Percentiles rank a stretch among this genome's conserved stretches.
Evolutionary conservation across 1,140 invertebrate species (phyloP).

Genomic region (Drosophila arizonae): DNA sequence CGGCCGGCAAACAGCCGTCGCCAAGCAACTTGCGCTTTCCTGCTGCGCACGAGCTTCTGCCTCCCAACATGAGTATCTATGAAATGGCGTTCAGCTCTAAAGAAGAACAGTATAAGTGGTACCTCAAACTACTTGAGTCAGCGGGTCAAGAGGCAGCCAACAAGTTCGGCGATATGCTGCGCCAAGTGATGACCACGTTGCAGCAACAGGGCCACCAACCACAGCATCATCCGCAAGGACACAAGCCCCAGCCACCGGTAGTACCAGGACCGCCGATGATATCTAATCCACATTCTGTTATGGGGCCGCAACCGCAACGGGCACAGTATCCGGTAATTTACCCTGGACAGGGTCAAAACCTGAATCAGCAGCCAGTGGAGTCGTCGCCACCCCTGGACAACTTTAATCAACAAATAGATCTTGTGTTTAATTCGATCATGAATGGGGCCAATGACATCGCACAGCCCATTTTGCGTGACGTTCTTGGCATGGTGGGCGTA

Average conservation of each 20-base stretch:
- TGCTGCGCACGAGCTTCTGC: slow-evolving; percentile 77
- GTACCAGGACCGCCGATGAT: slow-evolving; percentile 54
- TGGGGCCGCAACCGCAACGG: slow-evolving; percentile 60
- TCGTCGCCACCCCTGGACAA: slow-evolving; percentile 74
- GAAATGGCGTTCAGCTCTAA: slow-evolving; percentile 82
- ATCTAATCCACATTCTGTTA: slow-evolving; percentile 52
- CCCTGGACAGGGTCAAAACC: slow-evolving; percentile 53
- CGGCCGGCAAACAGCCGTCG: slow-evolving; percentile 67
- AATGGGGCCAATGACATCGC: slow-evolving; percentile 79
- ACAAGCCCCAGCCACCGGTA: slow-evolving; percentile 42
- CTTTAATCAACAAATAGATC: slow-evolving; percentile 82
- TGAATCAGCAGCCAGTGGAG: slow-evolving; percentile 47
- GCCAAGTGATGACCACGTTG: slow-evolving; percentile 71
- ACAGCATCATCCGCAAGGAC: slow-evolving; percentile 49
- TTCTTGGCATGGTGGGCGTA: slow-evolving; percentile 71
- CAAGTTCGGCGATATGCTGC: slow-evolving; percentile 78
- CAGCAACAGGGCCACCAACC: slow-evolving; percentile 61
- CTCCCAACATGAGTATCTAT: slow-evolving; percentile 82
- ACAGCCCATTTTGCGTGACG: slow-evolving; percentile 76
- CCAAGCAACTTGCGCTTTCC: slow-evolving; percentile 74
- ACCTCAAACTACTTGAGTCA: slow-evolving; percentile 71
- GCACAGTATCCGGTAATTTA: slow-evolving; percentile 65
- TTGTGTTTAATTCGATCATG: slow-evolving; percentile 81
- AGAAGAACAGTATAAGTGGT: slow-evolving; percentile 82
- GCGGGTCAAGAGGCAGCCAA: slow-evolving; percentile 81